Evolutionary conservation across 1,140 invertebrate species (phyloP).

Genomic region (Dinothrombium tinctorium): DNA sequence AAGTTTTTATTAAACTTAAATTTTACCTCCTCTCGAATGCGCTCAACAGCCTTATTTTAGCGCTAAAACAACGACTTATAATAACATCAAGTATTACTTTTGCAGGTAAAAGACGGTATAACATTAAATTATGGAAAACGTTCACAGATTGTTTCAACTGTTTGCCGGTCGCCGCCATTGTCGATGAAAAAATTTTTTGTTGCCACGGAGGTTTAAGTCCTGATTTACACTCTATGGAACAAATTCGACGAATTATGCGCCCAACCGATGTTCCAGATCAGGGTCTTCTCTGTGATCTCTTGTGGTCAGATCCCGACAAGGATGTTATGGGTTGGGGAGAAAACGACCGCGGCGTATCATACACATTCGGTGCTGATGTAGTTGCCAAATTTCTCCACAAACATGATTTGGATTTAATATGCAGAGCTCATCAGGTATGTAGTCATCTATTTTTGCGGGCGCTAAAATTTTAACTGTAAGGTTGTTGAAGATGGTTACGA

Average conservation of each 20-base stretch:
- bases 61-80: too few relatives aligned
- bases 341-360: conserved; percentile 86
- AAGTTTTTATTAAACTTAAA: conserved; percentile 7
- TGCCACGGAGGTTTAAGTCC: conserved; percentile 43
- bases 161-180: conserved; percentile 30
- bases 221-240: conserved; percentile 71
- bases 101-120: conserved; percentile 27
- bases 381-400: conserved; percentile 82
- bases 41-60: neutral
- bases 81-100: conserved; percentile 6
- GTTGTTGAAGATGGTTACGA: conserved; percentile 50
- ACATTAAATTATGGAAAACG: conserved; percentile 36
- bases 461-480: conserved; percentile 17
- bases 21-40: neutral
- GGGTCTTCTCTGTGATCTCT: conserved; percentile 65
- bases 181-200: conserved; percentile 31
- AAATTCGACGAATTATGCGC: conserved; percentile 37
- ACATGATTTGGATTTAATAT: conserved; percentile 85
- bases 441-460: conserved; percentile 7
- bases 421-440: conserved; percentile 72
- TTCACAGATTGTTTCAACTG: conserved; percentile 38
- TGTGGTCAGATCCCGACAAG: conserved; percentile 41
- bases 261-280: conserved; percentile 38
- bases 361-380: conserved; percentile 81
- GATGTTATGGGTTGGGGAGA: conserved; percentile 77